Evolutionary conservation across 2,888 invertebrate species (phyloP).

Genomic region (Philaethria dido): DNA sequence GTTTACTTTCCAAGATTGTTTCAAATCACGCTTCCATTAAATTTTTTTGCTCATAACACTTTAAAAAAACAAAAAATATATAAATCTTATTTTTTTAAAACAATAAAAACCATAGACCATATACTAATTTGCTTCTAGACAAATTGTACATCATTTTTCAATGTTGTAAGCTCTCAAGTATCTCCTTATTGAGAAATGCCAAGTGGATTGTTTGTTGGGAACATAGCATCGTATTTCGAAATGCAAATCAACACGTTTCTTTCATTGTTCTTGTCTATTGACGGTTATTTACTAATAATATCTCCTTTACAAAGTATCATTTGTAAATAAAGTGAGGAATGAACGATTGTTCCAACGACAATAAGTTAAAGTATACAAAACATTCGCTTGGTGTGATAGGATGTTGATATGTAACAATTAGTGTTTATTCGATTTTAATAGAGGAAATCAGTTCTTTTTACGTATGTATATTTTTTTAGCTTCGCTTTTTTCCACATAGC

Average conservation of each 20-base stretch:
- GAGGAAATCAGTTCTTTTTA: neutral
- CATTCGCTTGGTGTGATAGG: conserved; percentile 16
- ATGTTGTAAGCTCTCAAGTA: conserved; percentile 30
- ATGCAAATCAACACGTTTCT: conserved; percentile 55
- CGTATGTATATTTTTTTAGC: no score
- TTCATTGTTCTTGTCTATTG: conserved; percentile 45
- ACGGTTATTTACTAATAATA: conserved; percentile 45
- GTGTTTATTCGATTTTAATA: conserved; percentile 13
- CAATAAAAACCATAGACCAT: neutral
- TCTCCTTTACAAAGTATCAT: conserved; percentile 43
- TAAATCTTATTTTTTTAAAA: neutral
- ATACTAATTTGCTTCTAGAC: conserved; percentile 12
- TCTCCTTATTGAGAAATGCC: conserved; percentile 40
- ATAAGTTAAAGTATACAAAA: conserved; percentile 24
- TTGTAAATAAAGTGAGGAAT: conserved; percentile 45
- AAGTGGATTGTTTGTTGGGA: conserved; percentile 39
- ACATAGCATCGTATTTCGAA: conserved; percentile 62
- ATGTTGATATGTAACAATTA: neutral
- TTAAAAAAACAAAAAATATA: neutral
- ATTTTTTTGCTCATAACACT: no score
- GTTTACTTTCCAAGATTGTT: no score
- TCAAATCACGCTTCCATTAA: no score
- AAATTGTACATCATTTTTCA: conserved; percentile 25
- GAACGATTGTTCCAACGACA: conserved; percentile 36
- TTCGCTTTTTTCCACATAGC: no score